Base-by-base conservation (phyloP, 2,888 invertebrate species). In the Ennomos erosarius region DNA sequence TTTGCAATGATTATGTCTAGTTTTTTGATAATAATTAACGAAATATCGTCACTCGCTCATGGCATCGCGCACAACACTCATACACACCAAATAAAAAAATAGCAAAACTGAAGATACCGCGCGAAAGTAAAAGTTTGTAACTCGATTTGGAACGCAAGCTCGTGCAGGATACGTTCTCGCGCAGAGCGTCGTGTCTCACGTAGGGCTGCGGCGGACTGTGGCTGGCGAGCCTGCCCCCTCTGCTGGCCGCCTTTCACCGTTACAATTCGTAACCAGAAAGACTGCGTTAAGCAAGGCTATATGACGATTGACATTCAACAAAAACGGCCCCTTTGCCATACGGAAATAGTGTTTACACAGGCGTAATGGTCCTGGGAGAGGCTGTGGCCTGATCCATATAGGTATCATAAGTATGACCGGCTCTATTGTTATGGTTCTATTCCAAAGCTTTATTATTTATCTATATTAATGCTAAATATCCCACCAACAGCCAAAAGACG, bases 301-400 rank as follows among this genome's bases (percentile, higher is more conserved):
- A 82, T 78, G 87, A 84, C 86, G 90, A 90, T 84, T 90, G 90
- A 90, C 90, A 90, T 89, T 89, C 84, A 88, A 85, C 89, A 89
- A 87, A 87, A 87, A 85, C 82, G 71, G 78, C 79, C 74, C 75
- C 74, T 74, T 79, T 69, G 73, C 76, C 76, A 82, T 76, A 87
- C 88, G 88, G 87, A 89, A 88, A 89, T 84, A 77, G 77, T 71
- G 76, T 74, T 77, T 71, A 71, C 71, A 53, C 59, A 59, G 59
- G 51, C 48, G 12, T 54, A 49, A 53, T 48, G 34, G 46, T 60
- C 58, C 56, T 64, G 65, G 65, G 56, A 64, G 59, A 64, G 42
- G 42, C 51, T 55, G 45, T 57, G 64, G 55, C 64, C 63, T 49
- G 58, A 39, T 64, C 68, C 65, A 66, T 43, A 37, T 16, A 1